Percentiles rank a stretch among this genome's conserved stretches.
phyloP scores from a whole-genome alignment of 2,113 vertebrate species.

The Recurvirostra avosetta region DNA sequence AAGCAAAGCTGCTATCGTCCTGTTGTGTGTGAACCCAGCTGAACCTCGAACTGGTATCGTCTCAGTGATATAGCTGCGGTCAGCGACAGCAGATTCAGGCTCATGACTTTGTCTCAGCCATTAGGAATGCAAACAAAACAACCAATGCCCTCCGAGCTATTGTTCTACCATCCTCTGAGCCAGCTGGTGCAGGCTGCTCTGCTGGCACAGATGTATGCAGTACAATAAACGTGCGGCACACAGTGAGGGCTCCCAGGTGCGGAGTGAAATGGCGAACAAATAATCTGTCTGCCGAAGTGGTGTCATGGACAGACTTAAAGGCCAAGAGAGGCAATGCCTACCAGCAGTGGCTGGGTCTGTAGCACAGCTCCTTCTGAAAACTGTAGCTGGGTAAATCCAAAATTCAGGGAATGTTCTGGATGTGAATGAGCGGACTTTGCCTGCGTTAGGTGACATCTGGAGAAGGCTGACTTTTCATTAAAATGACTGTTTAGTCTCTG shows the following conservation, averaged over 20 bases:
- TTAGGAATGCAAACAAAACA: neutral
- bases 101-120: neutral
- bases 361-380: neutral
- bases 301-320: neutral
- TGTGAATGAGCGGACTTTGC: fast-evolving
- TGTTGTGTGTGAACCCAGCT: neutral
- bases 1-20: neutral
- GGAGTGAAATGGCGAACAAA: neutral
- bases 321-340: neutral
- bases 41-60: fast-evolving
- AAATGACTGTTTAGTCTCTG: neutral
- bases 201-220: neutral
- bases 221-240: fast-evolving
- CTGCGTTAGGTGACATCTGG: neutral
- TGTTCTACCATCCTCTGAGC: neutral
- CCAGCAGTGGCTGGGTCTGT: neutral
- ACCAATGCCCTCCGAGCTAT: neutral
- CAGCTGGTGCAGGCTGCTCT: neutral
- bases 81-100: neutral
- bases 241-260: neutral
- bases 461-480: neutral
- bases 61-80: neutral
- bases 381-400: neutral
- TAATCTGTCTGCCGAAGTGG: neutral
- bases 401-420: neutral